Percentiles rank a stretch among this genome's conserved stretches.
Evolutionary conservation across 1,140 invertebrate species (phyloP).

Genomic region (Yoshiicerus persimilis): DNA sequence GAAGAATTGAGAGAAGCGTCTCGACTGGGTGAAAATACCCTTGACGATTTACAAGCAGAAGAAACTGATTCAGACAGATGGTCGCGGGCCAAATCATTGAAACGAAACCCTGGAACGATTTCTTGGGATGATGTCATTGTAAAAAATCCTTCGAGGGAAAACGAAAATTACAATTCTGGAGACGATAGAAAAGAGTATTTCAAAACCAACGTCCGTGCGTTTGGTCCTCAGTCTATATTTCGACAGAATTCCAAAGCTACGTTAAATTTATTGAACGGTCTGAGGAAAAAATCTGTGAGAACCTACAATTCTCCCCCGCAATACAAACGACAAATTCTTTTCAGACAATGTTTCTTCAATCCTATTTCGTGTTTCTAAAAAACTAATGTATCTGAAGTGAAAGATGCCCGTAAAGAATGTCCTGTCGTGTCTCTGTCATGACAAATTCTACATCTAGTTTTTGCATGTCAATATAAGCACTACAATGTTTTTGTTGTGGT

Average conservation of each 20-base stretch:
- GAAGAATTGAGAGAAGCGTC: not conserved
- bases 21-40: not conserved
- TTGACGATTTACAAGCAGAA: not conserved
- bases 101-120: not conserved
- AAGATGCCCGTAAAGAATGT: not conserved
- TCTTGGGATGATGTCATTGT: not conserved
- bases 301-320: not conserved
- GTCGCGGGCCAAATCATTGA: not conserved
- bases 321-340: slow-evolving; percentile 37
- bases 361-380: slow-evolving; percentile 44
- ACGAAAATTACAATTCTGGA: not conserved
- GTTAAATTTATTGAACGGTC: not conserved
- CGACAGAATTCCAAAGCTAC: not conserved
- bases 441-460: not conserved
- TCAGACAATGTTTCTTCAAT: slow-evolving; percentile 44
- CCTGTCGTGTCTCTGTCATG: not conserved
- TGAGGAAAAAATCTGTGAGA: not conserved
- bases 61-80: not conserved
- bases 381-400: not conserved
- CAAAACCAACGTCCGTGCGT: not conserved
- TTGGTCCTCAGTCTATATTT: not conserved
- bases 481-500: not conserved
- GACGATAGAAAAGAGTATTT: not conserved
- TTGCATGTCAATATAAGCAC: not conserved
- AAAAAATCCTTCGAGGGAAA: not conserved